These are phyloP conservation scores for Pecten maximus DNA, from an alignment of 2,888 invertebrate genomes.

Conservation along the genomic window DNA sequence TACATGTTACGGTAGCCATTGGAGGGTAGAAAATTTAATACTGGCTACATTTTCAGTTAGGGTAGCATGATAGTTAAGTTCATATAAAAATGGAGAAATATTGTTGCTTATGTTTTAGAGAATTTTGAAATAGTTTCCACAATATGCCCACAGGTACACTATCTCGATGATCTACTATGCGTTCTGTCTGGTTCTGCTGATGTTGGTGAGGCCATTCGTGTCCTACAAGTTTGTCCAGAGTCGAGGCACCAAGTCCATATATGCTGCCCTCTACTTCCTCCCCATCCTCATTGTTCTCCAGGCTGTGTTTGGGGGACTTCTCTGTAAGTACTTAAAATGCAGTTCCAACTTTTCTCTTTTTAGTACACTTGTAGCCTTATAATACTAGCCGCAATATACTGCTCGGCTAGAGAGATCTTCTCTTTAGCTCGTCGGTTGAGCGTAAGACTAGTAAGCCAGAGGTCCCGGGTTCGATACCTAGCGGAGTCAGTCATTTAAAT, in stretches of 20 bases:
- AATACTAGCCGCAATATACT: too few species aligned
- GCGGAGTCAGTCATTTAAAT: too few species aligned
- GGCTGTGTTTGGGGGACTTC: slow-evolving; percentile 93
- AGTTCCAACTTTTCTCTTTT: too few species aligned
- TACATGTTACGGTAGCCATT: too few species aligned
- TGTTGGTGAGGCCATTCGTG: slow-evolving; percentile 90
- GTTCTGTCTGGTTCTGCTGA: slow-evolving; percentile 90
- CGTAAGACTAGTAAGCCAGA: too few species aligned
- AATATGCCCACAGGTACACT: slow-evolving; percentile 89
- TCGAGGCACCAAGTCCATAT: slow-evolving; percentile 87
- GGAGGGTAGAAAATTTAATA: too few species aligned
- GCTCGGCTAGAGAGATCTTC: too few species aligned
- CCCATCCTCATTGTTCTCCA: slow-evolving; percentile 93
- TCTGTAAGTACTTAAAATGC: slow-evolving; percentile 86
- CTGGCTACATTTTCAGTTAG: too few species aligned
- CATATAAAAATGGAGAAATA: background rate
- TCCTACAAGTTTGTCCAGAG: slow-evolving; percentile 83
- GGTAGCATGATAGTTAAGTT: too few species aligned
- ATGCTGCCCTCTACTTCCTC: slow-evolving; percentile 96
- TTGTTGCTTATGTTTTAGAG: background rate
- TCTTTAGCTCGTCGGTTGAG: too few species aligned
- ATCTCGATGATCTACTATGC: slow-evolving; percentile 95
- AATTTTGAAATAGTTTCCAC: background rate
- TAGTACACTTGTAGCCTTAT: too few species aligned
- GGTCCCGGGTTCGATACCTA: too few species aligned